A percentile compares a stretch with the other conserved stretches of the same genome.
phyloP scores from a whole-genome alignment of 2,113 vertebrate genomes.

The Gallinago undulata region DNA sequence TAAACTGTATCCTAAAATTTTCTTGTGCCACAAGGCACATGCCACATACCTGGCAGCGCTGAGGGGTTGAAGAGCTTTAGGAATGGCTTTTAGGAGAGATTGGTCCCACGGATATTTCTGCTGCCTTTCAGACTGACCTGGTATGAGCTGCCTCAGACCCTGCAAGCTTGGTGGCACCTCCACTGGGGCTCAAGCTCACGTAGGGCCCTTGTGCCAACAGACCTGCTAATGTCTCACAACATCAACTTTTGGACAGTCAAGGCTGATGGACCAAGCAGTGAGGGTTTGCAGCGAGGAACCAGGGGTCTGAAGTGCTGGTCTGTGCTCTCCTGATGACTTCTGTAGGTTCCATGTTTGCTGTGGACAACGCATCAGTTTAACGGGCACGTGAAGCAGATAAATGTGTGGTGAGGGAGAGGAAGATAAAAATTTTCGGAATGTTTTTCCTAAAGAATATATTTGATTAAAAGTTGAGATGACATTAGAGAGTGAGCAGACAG shows the following conservation, averaged over 20 bases:
- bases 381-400: background rate
- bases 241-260: background rate
- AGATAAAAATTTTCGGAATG: background rate
- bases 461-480: background rate
- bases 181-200: background rate
- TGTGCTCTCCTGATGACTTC: background rate
- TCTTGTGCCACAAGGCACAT: rapidly evolving
- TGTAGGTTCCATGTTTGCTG: rapidly evolving
- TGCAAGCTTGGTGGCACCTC: background rate
- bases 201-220: background rate
- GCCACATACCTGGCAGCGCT: background rate
- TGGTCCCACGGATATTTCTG: background rate
- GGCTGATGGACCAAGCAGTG: background rate
- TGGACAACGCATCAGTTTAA: background rate
- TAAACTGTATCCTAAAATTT: background rate
- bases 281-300: background rate
- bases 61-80: background rate
- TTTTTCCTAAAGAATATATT: background rate
- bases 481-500: background rate
- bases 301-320: background rate
- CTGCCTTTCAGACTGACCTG: background rate
- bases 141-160: background rate
- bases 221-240: background rate
- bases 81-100: background rate
- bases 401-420: background rate